phyloP scores from a whole-genome alignment of 2,888 invertebrate species.

The Trichogramma evanescens region DNA sequence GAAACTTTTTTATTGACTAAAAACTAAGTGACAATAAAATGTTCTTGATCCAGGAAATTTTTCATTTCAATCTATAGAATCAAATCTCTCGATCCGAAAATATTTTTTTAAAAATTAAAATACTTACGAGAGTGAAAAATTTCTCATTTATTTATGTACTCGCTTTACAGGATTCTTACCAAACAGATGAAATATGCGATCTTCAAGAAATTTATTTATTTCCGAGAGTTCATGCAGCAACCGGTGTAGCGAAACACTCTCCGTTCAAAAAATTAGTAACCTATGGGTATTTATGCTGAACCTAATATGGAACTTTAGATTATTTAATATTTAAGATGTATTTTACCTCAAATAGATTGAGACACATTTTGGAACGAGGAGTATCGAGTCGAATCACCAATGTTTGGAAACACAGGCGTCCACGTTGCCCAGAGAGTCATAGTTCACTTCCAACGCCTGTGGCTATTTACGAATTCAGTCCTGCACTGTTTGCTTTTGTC shows the following conservation, averaged over 20 bases:
- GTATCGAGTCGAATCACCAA: slow-evolving; percentile 25
- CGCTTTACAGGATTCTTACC: slow-evolving; percentile 50
- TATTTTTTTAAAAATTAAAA: too few species aligned
- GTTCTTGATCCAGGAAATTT: too few species aligned
- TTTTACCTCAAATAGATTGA: slow-evolving; percentile 24
- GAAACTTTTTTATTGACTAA: too few species aligned
- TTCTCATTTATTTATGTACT: too few species aligned
- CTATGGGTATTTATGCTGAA: slow-evolving; percentile 22
- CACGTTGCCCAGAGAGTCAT: slow-evolving; percentile 33
- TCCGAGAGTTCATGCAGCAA: slow-evolving; percentile 26
- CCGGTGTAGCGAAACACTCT: slow-evolving; percentile 30
- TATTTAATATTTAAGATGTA: not conserved
- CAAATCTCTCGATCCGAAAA: too few species aligned
- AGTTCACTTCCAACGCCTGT: slow-evolving; percentile 32
- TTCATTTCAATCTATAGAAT: too few species aligned
- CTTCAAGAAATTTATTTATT: slow-evolving; percentile 49
- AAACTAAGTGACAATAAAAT: too few species aligned
- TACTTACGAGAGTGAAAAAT: too few species aligned
- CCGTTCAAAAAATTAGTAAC: slow-evolving; percentile 39
- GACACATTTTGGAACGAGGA: slow-evolving; percentile 32
- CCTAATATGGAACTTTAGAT: not conserved
- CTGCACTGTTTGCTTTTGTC: slow-evolving; percentile 30
- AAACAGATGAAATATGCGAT: slow-evolving; percentile 62
- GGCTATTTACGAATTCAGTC: slow-evolving; percentile 32
- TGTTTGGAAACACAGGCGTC: slow-evolving; percentile 31